Evolutionary conservation across 2,113 vertebrate genomes (phyloP).

Genomic region (Hepsetus odoe): DNA sequence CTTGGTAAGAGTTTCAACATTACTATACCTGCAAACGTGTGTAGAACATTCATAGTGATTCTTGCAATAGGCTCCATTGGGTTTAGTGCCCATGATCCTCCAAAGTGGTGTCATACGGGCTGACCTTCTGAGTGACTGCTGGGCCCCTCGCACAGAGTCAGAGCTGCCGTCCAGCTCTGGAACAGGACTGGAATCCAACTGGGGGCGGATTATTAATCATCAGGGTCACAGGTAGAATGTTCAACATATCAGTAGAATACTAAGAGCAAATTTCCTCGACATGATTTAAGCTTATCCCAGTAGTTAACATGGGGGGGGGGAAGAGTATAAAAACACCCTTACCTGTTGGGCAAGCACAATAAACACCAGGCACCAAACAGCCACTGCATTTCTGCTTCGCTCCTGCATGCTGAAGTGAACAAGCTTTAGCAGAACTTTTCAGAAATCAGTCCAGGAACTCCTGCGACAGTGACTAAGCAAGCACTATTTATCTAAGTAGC

Average conservation of each 20-base stretch:
- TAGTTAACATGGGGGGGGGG: neutral
- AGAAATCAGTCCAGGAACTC: neutral
- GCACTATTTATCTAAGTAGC: neutral
- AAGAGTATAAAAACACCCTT: neutral
- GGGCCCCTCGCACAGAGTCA: constrained; percentile 15
- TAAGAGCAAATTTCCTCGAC: neutral
- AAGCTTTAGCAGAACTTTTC: neutral
- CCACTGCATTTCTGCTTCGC: constrained; percentile 22
- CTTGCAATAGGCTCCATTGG: constrained; percentile 74
- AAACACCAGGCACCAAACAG: constrained; percentile 43
- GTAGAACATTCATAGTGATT: constrained; percentile 78
- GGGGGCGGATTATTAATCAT: too few species aligned
- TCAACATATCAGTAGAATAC: neutral
- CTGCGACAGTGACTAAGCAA: neutral
- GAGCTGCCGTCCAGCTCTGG: constrained; percentile 21
- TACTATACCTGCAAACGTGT: constrained; percentile 71
- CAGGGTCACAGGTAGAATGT: neutral
- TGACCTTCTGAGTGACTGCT: constrained; percentile 48
- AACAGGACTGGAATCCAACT: constrained; percentile 66
- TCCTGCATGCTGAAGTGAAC: constrained; percentile 44
- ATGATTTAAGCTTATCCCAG: neutral
- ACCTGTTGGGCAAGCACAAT: constrained; percentile 57
- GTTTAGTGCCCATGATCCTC: constrained; percentile 79
- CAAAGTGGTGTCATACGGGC: constrained; percentile 78
- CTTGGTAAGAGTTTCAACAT: neutral